A percentile compares a stretch with the other conserved stretches of the same genome.
phyloP scores from a whole-genome alignment of 2,888 invertebrate genomes.

The Platycnemis pennipes region DNA sequence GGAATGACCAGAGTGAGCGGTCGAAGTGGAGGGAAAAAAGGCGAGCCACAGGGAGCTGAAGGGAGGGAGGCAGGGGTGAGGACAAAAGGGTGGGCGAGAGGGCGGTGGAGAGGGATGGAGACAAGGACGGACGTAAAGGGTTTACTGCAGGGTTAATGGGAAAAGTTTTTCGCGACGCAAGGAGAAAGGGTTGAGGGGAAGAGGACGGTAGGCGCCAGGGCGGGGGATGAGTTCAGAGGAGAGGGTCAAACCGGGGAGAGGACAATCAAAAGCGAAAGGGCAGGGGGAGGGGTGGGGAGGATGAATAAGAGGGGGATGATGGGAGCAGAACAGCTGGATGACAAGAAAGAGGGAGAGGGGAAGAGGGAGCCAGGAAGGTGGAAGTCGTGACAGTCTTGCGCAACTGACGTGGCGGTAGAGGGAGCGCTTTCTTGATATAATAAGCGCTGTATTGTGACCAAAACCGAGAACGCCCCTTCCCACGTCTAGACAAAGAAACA shows the following conservation, averaged over 20 bases:
- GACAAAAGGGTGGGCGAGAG: too few species aligned
- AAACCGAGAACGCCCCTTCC: background rate
- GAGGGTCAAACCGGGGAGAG: background rate
- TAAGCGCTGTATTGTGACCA: background rate
- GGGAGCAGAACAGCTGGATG: background rate
- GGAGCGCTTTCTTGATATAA: background rate
- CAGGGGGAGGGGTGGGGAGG: background rate
- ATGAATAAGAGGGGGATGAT: background rate
- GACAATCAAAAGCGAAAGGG: constrained; percentile 22
- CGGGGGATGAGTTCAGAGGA: background rate
- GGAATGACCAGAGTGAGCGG: background rate
- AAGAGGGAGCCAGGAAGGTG: background rate
- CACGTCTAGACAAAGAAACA: background rate
- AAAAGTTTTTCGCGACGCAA: constrained; percentile 50
- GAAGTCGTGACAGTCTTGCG: background rate
- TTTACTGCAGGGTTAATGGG: constrained; percentile 53
- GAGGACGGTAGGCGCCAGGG: background rate
- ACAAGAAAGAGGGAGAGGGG: background rate
- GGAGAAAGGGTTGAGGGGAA: background rate
- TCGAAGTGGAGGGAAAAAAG: background rate
- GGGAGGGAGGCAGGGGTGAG: background rate
- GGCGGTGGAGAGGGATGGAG: background rate
- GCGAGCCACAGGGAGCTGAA: background rate
- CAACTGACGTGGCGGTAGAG: background rate
- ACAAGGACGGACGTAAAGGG: background rate